These are phyloP conservation scores for Hesperia comma DNA, from an alignment of 2,888 invertebrate species.

Conservation along the genomic window DNA sequence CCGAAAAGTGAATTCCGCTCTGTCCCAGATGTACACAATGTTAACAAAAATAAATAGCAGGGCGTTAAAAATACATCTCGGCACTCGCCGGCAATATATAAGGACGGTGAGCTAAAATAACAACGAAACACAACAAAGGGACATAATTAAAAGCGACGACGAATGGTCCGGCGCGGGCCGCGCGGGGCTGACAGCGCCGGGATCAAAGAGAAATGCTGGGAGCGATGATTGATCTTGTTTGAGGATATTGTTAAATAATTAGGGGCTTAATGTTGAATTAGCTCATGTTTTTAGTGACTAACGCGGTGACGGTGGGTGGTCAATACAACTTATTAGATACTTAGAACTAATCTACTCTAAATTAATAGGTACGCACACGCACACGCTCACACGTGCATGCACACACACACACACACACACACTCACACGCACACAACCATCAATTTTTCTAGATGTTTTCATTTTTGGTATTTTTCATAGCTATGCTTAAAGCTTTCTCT, in stretches of 20 bases:
- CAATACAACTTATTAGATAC: too few relatives aligned
- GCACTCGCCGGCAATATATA: background rate
- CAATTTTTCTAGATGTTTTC: too few relatives aligned
- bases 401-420: too few relatives aligned
- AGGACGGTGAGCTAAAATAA: background rate
- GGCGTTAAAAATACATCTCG: background rate
- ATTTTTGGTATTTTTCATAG: too few relatives aligned
- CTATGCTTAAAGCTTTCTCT: too few relatives aligned
- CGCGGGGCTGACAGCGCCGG: background rate
- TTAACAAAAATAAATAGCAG: background rate
- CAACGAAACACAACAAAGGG: constrained; percentile 1
- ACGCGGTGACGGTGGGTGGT: too few relatives aligned
- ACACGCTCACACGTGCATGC: too few relatives aligned
- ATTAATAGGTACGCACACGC: too few relatives aligned
- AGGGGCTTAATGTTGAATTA: background rate
- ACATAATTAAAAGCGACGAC: constrained; percentile 8
- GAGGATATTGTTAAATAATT: background rate
- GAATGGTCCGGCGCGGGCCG: background rate
- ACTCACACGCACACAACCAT: too few relatives aligned
- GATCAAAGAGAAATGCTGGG: background rate
- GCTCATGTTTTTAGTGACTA: too few relatives aligned
- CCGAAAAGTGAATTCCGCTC: background rate
- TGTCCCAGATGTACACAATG: background rate
- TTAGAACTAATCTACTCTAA: too few relatives aligned
- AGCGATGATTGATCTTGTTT: background rate